Evolutionary conservation across 2,888 invertebrate species (phyloP), one percentile per base, ranked within the genome.

Genomic region (Pristionchus entomophagus): DNA sequence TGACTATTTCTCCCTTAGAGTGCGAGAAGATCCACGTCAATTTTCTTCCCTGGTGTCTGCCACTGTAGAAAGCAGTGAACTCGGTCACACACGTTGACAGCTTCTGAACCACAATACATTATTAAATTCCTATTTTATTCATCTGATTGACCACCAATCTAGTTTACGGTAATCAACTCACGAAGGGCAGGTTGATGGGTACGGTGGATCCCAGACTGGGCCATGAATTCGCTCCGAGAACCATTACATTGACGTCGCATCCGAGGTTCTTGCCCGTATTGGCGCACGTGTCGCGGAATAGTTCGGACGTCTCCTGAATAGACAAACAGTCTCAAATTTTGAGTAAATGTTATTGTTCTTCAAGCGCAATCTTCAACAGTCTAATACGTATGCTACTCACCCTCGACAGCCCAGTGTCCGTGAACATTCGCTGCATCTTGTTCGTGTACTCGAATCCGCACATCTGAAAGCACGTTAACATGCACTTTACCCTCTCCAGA

Each of bases 391-490:
- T 14, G 29, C 14, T 45, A 59, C 99, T 95, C 94, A 98, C 98
- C 95, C 99, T 99, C 29, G 98, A 98, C 38, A 99, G 96, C 84
- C 98, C 98, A 93, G 99, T 97, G 94, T 99, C 99, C 95, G 97
- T 95, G 95, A 99, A 99, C 99, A 99, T 99, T 92, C 99, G 95
- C 94, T 99, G 99, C 90, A 99, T 95, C 95, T 99, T 99, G 89
- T 97, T 97, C 35, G 99, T 99, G 94, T 99, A 99, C 94, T 99
- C 99, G 94, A 98, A 99, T 19, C 99, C 99, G 95, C 99, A 99
- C 77, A 99, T 98, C 94, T 98, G 59, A 2, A 59, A 77, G 4
- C 0, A 69, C n/a, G n/a, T n/a, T n/a, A n/a, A n/a, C n/a, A n/a
- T n/a, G n/a, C n/a, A n/a, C n/a, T 45, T 45, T 45, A 6, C 38